These are phyloP conservation scores for Ridgeia piscesae DNA, from an alignment of 1,140 invertebrate species.

Conservation along the genomic window DNA sequence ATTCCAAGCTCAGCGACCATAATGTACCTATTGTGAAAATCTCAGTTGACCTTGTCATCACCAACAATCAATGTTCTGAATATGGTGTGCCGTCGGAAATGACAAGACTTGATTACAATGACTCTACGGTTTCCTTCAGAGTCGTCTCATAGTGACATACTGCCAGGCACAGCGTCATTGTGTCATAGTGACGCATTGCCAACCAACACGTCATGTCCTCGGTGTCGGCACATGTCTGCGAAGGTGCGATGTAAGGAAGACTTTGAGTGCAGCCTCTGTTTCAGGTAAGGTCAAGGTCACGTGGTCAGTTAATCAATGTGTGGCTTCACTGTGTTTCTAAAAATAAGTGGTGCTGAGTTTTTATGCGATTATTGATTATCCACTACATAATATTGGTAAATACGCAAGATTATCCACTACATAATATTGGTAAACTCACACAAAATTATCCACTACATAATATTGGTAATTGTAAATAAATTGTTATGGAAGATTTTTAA, in stretches of 20 bases:
- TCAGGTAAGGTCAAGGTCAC: constrained; percentile 56
- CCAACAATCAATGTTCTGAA: too few relatives aligned
- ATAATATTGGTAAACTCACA: too few relatives aligned
- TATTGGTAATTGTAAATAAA: too few relatives aligned
- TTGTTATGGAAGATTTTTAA: too few relatives aligned
- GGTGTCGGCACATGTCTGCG: not conserved
- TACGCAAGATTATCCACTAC: not conserved
- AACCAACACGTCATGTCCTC: not conserved
- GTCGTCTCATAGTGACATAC: not conserved
- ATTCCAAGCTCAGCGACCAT: too few relatives aligned
- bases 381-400: not conserved
- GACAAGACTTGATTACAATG: not conserved
- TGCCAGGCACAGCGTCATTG: not conserved
- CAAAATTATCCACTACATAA: too few relatives aligned
- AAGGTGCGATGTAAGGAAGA: constrained; percentile 60
- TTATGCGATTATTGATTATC: not conserved
- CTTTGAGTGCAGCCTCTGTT: constrained; percentile 83
- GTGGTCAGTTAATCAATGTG: not conserved
- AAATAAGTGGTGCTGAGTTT: not conserved
- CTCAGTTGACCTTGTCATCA: too few relatives aligned
- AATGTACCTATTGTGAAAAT: too few relatives aligned
- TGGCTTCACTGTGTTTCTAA: not conserved
- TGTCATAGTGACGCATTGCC: not conserved
- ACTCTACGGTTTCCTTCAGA: not conserved
- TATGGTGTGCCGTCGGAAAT: too few relatives aligned